Evolutionary conservation across 2,888 invertebrate species (phyloP).

Genomic region (Venusia cambrica): DNA sequence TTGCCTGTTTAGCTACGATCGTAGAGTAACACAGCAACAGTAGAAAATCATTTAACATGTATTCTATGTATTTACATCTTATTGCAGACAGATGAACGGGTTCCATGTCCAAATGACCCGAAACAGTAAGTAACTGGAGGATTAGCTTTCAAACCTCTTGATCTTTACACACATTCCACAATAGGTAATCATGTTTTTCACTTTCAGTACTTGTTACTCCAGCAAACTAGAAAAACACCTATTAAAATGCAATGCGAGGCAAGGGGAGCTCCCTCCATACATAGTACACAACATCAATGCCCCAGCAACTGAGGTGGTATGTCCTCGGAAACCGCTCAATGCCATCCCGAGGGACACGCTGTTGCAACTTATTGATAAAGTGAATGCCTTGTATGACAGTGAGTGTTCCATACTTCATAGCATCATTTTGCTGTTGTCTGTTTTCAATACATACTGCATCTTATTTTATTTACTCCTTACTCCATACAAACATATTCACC

Average conservation of each 20-base stretch:
- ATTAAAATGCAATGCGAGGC: constrained; percentile 86
- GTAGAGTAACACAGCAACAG: too few relatives aligned
- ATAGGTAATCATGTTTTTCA: constrained; percentile 26
- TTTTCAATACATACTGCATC: too few relatives aligned
- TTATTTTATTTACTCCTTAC: too few relatives aligned
- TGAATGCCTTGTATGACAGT: constrained; percentile 66
- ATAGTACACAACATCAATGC: constrained; percentile 77
- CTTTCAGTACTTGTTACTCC: constrained; percentile 83
- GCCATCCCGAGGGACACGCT: constrained; percentile 50
- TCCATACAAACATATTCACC: too few relatives aligned
- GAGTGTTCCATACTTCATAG: constrained; percentile 32
- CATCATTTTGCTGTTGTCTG: not conserved
- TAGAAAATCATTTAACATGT: too few relatives aligned
- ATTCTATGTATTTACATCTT: constrained; percentile 6
- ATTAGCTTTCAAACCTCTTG: not conserved
- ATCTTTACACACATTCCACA: not conserved
- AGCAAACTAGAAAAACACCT: constrained; percentile 86
- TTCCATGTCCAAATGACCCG: constrained; percentile 87
- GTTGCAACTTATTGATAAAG: constrained; percentile 54
- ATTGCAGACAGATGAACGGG: constrained; percentile 70
- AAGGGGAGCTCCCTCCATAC: constrained; percentile 71
- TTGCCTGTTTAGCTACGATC: too few relatives aligned
- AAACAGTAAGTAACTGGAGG: constrained; percentile 88
- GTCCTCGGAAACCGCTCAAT: constrained; percentile 46
- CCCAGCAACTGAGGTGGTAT: constrained; percentile 36